These are phyloP conservation scores for Polypedilum pembai DNA, from an alignment of 1,140 invertebrate species.

Conservation along the genomic window DNA sequence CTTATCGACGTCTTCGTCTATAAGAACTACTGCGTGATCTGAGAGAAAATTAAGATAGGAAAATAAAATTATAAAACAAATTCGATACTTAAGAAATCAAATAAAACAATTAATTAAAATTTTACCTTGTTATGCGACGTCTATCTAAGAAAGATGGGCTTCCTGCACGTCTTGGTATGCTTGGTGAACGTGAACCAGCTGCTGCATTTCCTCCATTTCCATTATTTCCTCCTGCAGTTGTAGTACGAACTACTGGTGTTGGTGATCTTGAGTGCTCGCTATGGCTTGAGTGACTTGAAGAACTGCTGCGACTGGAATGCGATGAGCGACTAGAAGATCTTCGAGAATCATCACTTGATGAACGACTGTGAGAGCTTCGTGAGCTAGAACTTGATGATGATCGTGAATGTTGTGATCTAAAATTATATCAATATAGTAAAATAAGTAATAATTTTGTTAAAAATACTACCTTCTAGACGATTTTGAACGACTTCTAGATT, in stretches of 20 bases:
- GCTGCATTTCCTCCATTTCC: conserved; percentile 35
- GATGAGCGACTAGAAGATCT: conserved; percentile 30
- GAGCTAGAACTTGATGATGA: neutral
- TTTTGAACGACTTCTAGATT: conserved; percentile 43
- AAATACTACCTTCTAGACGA: conserved; percentile 37
- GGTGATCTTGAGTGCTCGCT: conserved; percentile 36
- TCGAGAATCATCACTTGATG: neutral
- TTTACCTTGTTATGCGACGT: conserved; percentile 82
- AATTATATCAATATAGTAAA: neutral
- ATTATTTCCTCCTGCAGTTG: no score
- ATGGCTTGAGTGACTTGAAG: conserved; percentile 39
- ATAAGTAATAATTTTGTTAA: neutral
- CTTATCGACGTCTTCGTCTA: conserved; percentile 36
- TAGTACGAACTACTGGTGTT: no score
- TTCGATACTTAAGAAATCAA: neutral
- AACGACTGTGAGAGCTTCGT: neutral
- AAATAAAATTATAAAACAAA: conserved; percentile 34
- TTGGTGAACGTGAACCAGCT: conserved; percentile 63
- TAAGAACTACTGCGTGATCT: conserved; percentile 46
- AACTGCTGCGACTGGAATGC: neutral
- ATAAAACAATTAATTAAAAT: neutral
- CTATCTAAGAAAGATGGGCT: conserved; percentile 86
- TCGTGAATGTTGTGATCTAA: neutral
- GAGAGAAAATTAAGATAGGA: conserved; percentile 45
- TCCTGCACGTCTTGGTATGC: conserved; percentile 77